Percentiles rank a stretch among this genome's conserved stretches.
Conservation (phyloP, 2,113 vertebrate species). For the Amblyornis subalaris region DNA sequence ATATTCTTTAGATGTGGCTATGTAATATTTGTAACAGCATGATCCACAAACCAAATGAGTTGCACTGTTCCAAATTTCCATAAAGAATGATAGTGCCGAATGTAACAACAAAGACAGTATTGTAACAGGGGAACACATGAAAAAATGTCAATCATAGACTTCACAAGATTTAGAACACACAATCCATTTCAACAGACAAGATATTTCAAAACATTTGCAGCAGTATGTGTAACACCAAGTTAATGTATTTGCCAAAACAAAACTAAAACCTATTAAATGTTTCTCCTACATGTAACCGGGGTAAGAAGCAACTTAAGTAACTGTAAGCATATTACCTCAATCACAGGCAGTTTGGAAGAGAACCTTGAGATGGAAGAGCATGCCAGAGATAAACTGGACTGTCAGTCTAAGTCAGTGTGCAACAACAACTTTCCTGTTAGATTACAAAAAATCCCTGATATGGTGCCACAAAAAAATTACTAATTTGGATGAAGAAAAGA, state of each 20-base stretch:
- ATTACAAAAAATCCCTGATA: background rate
- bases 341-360: background rate
- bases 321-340: background rate
- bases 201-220: background rate
- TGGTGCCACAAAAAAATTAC: background rate
- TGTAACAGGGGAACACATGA: background rate
- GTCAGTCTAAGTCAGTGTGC: background rate
- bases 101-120: background rate
- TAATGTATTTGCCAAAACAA: background rate
- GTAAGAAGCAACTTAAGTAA: background rate
- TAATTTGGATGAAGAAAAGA: background rate
- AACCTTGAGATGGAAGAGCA: background rate
- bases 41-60: background rate
- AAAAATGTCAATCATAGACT: background rate
- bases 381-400: background rate
- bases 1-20: background rate
- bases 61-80: background rate
- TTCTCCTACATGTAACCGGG: background rate
- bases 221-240: background rate
- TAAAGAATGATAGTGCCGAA: background rate
- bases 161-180: background rate
- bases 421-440: background rate
- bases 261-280: background rate
- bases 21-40: slow-evolving; percentile 21
- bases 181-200: background rate